Percentiles rank a stretch among this genome's conserved stretches.
These are phyloP conservation scores for Heliconius hewitsoni DNA, from an alignment of 1,140 invertebrate genomes.

Conservation along the genomic window DNA sequence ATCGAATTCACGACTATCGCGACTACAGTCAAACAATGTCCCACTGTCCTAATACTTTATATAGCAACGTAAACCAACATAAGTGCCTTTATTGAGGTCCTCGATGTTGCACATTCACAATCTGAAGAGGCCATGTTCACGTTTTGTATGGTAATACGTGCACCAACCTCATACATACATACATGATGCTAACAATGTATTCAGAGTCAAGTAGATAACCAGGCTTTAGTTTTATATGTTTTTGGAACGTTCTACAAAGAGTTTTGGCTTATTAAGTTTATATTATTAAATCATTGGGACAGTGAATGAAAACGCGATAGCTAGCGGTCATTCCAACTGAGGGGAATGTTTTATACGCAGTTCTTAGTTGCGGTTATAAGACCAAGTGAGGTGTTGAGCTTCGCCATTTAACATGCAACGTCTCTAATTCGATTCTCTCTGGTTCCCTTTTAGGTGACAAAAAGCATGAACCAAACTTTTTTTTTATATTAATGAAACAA, in stretches of 20 bases:
- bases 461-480: no score
- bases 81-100: constrained; percentile 11
- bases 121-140: constrained; percentile 24
- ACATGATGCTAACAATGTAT: constrained; percentile 42
- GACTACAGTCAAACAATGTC: not conserved
- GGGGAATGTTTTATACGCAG: no score
- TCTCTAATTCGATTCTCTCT: no score
- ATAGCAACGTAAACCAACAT: not conserved
- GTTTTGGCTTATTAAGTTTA: not conserved
- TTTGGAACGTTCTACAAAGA: constrained; percentile 12
- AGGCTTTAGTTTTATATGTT: constrained; percentile 17
- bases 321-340: no score
- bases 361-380: no score
- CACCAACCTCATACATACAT: constrained; percentile 44
- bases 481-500: no score
- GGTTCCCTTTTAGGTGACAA: no score
- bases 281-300: no score
- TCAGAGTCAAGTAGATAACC: constrained; percentile 36
- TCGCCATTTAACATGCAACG: no score
- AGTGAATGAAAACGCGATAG: no score
- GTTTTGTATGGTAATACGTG: constrained; percentile 46
- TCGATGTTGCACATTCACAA: constrained; percentile 40
- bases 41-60: not conserved
- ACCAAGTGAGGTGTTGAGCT: no score
- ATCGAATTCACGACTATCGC: not conserved